Evolutionary conservation across 2,797 vertebrate genomes (phyloP).

Genomic region (Alauda arvensis): DNA sequence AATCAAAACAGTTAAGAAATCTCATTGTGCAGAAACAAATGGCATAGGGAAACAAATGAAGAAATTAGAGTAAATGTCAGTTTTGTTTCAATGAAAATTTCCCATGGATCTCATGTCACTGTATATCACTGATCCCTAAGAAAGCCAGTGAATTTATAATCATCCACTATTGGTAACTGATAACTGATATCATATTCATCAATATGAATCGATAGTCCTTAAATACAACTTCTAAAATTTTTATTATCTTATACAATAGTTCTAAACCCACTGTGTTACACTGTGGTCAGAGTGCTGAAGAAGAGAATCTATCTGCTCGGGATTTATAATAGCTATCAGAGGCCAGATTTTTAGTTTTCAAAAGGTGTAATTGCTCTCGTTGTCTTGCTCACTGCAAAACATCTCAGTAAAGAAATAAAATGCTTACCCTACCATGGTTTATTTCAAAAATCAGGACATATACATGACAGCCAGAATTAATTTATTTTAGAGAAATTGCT

Average conservation of each 20-base stretch:
- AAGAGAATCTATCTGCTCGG: background rate
- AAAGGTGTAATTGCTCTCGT: background rate
- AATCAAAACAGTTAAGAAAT: background rate
- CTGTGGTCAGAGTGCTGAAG: background rate
- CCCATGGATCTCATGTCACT: accelerated
- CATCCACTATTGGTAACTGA: background rate
- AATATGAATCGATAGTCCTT: background rate
- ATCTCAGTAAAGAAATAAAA: background rate
- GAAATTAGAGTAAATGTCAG: background rate
- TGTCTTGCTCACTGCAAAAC: background rate
- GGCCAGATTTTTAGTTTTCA: background rate
- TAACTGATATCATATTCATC: no score
- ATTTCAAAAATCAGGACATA: background rate
- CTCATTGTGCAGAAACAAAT: background rate
- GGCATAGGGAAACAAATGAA: background rate
- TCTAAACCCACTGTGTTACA: background rate
- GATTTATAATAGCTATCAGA: background rate
- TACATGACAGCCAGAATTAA: background rate
- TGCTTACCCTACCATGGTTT: background rate
- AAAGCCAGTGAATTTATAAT: background rate
- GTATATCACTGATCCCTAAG: background rate
- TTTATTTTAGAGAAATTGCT: background rate
- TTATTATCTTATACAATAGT: background rate
- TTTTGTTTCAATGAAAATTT: background rate
- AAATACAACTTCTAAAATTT: background rate